Conservation (phyloP, 2,797 vertebrate species). For the Hydrocynus forskahlii region DNA sequence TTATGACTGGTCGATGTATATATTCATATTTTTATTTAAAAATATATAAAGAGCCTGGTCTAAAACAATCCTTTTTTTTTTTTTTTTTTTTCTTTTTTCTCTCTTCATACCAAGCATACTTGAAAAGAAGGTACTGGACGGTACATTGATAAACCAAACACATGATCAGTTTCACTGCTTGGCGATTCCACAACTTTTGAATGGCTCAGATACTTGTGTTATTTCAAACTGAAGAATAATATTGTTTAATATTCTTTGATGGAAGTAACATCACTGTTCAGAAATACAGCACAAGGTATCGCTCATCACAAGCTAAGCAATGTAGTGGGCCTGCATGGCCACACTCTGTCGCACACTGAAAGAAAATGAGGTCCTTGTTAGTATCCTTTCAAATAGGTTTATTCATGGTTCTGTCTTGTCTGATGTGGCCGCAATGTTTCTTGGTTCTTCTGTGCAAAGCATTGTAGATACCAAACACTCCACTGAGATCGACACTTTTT, state of each 20-base stretch:
- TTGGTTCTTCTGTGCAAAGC: background rate
- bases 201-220: background rate
- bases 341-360: background rate
- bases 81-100: background rate
- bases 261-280: background rate
- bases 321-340: background rate
- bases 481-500: background rate
- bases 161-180: background rate
- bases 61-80: too few relatives aligned
- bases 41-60: too few relatives aligned
- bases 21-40: too few relatives aligned
- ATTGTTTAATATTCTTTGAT: background rate
- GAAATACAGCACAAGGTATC: background rate
- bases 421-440: background rate
- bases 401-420: conserved; percentile 18
- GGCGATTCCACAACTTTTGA: background rate
- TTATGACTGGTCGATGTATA: too few relatives aligned
- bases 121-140: background rate
- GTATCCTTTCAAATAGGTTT: conserved; percentile 20
- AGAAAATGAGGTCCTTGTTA: conserved; percentile 6
- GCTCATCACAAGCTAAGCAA: background rate
- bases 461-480: background rate
- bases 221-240: background rate
- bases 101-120: background rate
- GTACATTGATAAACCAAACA: background rate